phyloP scores from a whole-genome alignment of 2,888 invertebrate genomes.

The Megamerina dolium region DNA sequence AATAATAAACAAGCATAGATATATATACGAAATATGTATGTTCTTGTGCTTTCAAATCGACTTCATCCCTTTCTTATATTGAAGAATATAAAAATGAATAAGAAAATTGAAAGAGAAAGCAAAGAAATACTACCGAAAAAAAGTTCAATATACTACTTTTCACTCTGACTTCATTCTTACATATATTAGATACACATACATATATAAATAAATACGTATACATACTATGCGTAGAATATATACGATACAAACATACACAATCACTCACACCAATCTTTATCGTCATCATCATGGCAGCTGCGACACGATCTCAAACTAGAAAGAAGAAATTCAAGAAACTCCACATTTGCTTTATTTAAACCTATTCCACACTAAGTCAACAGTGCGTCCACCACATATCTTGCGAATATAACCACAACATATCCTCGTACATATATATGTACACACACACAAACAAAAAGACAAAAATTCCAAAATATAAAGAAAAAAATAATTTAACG shows the following conservation, averaged over 20 bases:
- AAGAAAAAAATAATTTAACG: constrained; percentile 33
- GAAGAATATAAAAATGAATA: constrained; percentile 17
- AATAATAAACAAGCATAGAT: no score
- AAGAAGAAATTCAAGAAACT: not conserved
- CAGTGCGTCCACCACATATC: no score
- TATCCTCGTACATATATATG: not conserved
- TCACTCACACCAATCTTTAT: constrained; percentile 14
- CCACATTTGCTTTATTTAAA: not conserved
- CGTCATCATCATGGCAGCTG: constrained; percentile 1
- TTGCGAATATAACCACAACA: no score
- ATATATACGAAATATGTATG: no score
- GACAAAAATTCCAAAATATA: constrained; percentile 14
- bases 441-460: not conserved
- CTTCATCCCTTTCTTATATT: not conserved
- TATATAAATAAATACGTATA: no score
- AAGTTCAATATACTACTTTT: constrained; percentile 44
- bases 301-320: constrained; percentile 3
- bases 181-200: no score
- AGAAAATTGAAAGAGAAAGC: constrained; percentile 24
- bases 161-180: constrained; percentile 32
- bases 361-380: no score
- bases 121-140: constrained; percentile 17
- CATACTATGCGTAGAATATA: constrained; percentile 3
- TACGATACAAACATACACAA: constrained; percentile 13
- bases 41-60: no score